A percentile compares a stretch with the other conserved stretches of the same genome.
phyloP scores from a whole-genome alignment of 2,888 invertebrate species.

The Baccha elongata region DNA sequence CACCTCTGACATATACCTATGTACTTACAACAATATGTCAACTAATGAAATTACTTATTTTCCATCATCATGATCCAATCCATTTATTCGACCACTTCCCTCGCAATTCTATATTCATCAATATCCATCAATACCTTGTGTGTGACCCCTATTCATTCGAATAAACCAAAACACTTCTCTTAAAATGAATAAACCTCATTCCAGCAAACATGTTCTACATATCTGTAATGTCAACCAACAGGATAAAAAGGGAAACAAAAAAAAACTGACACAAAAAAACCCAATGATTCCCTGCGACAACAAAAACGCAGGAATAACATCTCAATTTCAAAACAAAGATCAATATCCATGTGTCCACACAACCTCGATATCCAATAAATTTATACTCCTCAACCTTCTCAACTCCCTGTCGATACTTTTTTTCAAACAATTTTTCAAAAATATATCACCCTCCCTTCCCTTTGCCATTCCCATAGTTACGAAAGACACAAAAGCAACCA shows the following conservation, averaged over 20 bases:
- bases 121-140: slow-evolving; percentile 59
- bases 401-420: slow-evolving; percentile 46
- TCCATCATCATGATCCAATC: slow-evolving; percentile 29
- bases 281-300: slow-evolving; percentile 51
- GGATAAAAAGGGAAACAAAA: slow-evolving; percentile 6
- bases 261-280: neutral
- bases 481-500: slow-evolving; percentile 15
- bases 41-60: slow-evolving; percentile 31
- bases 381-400: slow-evolving; percentile 28
- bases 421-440: slow-evolving; percentile 65
- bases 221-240: neutral
- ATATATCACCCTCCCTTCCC: slow-evolving; percentile 35
- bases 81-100: slow-evolving; percentile 33
- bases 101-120: slow-evolving; percentile 42
- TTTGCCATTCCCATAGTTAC: slow-evolving; percentile 25
- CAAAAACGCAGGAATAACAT: slow-evolving; percentile 59
- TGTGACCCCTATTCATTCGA: slow-evolving; percentile 48
- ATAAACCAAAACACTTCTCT: slow-evolving; percentile 52
- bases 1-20: too few relatives aligned
- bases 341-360: slow-evolving; percentile 71
- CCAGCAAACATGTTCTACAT: neutral
- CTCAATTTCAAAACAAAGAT: slow-evolving; percentile 72
- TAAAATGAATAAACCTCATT: slow-evolving; percentile 37
- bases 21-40: slow-evolving; percentile 23
- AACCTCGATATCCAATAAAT: slow-evolving; percentile 58